These are phyloP conservation scores for Argyra leucocephala DNA, from an alignment of 2,888 invertebrate species.

Conservation along the genomic window DNA sequence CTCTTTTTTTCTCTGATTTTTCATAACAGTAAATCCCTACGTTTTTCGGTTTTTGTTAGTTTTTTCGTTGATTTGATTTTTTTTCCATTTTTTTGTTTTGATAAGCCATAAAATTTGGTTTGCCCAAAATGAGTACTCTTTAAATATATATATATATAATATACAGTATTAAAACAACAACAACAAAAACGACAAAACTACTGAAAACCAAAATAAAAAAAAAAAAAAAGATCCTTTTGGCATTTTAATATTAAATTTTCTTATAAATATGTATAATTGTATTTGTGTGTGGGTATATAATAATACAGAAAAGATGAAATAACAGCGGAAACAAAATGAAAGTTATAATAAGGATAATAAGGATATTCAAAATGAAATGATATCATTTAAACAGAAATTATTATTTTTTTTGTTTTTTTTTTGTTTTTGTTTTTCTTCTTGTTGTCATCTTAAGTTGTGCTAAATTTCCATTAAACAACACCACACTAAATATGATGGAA, in stretches of 20 bases:
- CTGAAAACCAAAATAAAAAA: background rate
- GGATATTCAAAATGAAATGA: background rate
- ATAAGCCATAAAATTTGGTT: background rate
- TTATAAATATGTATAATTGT: background rate
- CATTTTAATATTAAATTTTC: background rate
- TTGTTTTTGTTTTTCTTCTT: background rate
- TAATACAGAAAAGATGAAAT: background rate
- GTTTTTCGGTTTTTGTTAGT: too few species aligned
- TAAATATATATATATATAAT: too few species aligned
- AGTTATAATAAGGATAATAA: background rate
- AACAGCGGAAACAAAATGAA: background rate
- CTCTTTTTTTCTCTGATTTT: too few species aligned
- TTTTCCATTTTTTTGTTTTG: background rate
- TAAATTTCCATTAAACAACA: too few species aligned
- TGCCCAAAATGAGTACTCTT: too few species aligned
- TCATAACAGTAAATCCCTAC: background rate
- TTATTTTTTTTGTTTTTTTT: background rate
- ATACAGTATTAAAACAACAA: too few species aligned
- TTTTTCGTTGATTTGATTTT: too few species aligned
- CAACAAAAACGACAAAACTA: background rate
- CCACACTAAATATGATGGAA: too few species aligned
- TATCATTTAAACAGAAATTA: background rate
- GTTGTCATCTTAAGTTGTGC: too few species aligned
- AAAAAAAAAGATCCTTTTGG: background rate
- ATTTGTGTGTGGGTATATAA: background rate